Evolutionary conservation across 2,888 invertebrate genomes (phyloP).

Genomic region (Aproaerema taeniolella): DNA sequence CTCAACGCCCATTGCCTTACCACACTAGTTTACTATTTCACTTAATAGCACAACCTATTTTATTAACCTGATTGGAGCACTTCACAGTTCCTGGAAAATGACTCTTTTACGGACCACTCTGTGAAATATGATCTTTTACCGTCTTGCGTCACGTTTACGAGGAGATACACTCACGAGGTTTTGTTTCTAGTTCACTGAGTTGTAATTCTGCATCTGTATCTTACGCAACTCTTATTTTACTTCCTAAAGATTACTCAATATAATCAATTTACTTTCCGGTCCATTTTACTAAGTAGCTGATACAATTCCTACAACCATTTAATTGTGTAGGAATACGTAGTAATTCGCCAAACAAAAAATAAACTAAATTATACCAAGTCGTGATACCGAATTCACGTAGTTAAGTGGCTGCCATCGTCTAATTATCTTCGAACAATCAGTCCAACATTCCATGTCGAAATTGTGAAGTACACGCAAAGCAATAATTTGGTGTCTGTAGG

Average conservation of each 20-base stretch:
- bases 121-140: slow-evolving; percentile 23
- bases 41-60: slow-evolving; percentile 23
- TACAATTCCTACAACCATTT: no score
- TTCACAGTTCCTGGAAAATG: slow-evolving; percentile 25
- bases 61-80: slow-evolving; percentile 30
- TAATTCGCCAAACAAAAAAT: slow-evolving; percentile 2
- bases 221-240: no score
- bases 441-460: slow-evolving; percentile 34
- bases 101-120: slow-evolving; percentile 26
- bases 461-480: slow-evolving; percentile 37
- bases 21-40: slow-evolving; percentile 23
- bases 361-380: neutral
- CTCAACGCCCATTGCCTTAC: slow-evolving; percentile 16
- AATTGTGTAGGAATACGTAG: no score
- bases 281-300: no score
- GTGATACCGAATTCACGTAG: slow-evolving; percentile 4
- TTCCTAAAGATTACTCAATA: no score
- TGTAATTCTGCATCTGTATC: no score
- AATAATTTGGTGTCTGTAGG: slow-evolving; percentile 31
- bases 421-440: no score
- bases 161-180: no score
- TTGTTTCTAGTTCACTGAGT: no score
- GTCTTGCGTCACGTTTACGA: neutral
- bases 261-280: no score
- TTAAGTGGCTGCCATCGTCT: slow-evolving; percentile 8